Evolutionary conservation across 2,113 vertebrate species (phyloP).

Genomic region (Corythornis cristatus): DNA sequence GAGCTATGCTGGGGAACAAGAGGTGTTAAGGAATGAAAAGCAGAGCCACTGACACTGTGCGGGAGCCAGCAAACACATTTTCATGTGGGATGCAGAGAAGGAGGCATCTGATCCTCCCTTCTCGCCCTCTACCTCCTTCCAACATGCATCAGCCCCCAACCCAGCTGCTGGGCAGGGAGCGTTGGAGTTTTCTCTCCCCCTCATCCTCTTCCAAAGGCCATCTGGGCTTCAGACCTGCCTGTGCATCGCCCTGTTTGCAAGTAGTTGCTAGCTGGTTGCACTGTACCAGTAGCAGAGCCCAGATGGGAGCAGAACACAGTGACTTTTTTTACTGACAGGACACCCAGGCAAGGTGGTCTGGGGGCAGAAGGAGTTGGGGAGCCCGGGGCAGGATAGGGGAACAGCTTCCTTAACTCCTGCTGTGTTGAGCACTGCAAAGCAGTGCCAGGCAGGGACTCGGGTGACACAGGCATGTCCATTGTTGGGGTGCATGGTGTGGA

Average conservation of each 20-base stretch:
- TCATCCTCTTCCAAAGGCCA: background rate
- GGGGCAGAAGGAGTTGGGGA: background rate
- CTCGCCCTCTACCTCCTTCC: background rate
- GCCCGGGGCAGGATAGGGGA: fast-evolving
- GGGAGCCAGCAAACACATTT: background rate
- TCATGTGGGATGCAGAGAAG: background rate
- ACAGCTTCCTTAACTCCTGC: background rate
- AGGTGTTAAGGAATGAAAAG: background rate
- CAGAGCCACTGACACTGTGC: background rate
- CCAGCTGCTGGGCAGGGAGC: background rate
- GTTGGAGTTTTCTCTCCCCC: background rate
- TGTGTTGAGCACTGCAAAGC: background rate
- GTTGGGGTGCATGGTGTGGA: background rate
- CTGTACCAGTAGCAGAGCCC: background rate
- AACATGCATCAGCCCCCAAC: background rate
- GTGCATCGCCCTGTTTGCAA: background rate
- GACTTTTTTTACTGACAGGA: background rate
- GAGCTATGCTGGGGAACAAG: fast-evolving
- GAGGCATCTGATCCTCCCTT: background rate
- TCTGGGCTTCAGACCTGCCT: background rate
- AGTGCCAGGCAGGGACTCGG: background rate
- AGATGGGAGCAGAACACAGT: background rate
- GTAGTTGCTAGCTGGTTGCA: background rate
- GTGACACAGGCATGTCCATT: background rate
- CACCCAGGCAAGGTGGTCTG: background rate